phyloP scores from a whole-genome alignment of 2,797 vertebrate species.

The Esox lucius region DNA sequence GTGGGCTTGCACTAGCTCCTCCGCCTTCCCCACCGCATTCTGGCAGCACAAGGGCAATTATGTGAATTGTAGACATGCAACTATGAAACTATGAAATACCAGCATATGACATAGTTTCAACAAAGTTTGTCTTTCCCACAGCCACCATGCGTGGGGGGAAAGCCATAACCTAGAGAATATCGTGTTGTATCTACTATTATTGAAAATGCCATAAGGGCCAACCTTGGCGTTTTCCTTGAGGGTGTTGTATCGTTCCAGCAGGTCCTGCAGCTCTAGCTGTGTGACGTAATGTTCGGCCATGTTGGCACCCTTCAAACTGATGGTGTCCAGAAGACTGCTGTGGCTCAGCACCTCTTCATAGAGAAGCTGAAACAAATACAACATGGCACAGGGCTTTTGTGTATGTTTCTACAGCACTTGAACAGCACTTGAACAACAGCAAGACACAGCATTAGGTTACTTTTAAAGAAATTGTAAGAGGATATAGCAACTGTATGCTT shows the following conservation, averaged over 20 bases:
- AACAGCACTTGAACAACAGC: background rate
- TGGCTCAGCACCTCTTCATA: slow-evolving; percentile 92
- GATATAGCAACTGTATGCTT: too few relatives aligned
- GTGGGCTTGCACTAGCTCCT: slow-evolving; percentile 85
- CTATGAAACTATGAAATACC: background rate
- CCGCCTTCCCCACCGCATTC: slow-evolving; percentile 84
- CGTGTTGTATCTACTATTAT: too few relatives aligned
- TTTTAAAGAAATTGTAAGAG: background rate
- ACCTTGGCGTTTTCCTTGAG: slow-evolving; percentile 88
- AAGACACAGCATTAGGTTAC: background rate
- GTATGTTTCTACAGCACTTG: background rate
- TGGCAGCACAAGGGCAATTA: slow-evolving; percentile 54
- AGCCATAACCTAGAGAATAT: background rate
- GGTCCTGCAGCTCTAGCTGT: slow-evolving; percentile 89
- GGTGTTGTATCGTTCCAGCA: slow-evolving; percentile 84
- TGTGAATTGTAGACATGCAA: background rate
- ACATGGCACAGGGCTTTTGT: background rate
- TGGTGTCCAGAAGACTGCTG: slow-evolving; percentile 83
- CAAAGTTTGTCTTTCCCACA: too few relatives aligned
- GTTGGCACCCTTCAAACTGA: slow-evolving; percentile 83
- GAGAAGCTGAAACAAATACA: slow-evolving; percentile 77
- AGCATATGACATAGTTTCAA: too few relatives aligned
- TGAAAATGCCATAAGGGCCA: slow-evolving; percentile 15
- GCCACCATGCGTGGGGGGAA: background rate
- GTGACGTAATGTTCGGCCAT: slow-evolving; percentile 90